phyloP scores from a whole-genome alignment of 1,140 invertebrate genomes.

The Bombus confusus region DNA sequence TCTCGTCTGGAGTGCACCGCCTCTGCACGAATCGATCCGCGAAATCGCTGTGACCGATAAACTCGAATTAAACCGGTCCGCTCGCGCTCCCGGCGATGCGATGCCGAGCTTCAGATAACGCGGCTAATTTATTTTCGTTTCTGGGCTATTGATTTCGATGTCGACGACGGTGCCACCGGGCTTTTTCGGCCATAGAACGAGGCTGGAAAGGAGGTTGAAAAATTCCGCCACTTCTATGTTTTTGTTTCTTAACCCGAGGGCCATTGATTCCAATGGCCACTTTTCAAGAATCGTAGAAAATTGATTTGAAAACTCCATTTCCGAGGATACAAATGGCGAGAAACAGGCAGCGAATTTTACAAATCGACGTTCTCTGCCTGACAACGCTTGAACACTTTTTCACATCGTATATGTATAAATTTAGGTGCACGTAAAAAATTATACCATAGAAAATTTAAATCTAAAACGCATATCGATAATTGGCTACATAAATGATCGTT shows the following conservation, averaged over 20 bases:
- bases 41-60: slow-evolving; percentile 10
- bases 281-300: neutral
- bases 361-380: neutral
- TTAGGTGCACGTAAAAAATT: too few relatives aligned
- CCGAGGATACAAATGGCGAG: too few relatives aligned
- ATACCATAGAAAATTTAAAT: too few relatives aligned
- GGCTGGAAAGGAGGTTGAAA: neutral
- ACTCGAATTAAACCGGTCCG: slow-evolving; percentile 7
- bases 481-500: too few relatives aligned
- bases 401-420: rapidly evolving
- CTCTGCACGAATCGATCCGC: slow-evolving; percentile 4
- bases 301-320: neutral
- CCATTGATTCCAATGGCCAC: neutral
- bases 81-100: neutral
- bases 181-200: neutral
- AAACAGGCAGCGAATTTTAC: neutral
- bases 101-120: slow-evolving; percentile 10
- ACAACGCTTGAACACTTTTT: neutral
- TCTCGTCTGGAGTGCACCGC: too few relatives aligned
- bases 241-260: neutral
- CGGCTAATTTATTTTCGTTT: slow-evolving; percentile 28
- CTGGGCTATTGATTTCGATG: slow-evolving; percentile 16
- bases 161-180: neutral
- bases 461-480: too few relatives aligned
- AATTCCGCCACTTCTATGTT: neutral